phyloP scores from a whole-genome alignment of 2,888 invertebrate genomes.

The Leptinotarsa haldemani region DNA sequence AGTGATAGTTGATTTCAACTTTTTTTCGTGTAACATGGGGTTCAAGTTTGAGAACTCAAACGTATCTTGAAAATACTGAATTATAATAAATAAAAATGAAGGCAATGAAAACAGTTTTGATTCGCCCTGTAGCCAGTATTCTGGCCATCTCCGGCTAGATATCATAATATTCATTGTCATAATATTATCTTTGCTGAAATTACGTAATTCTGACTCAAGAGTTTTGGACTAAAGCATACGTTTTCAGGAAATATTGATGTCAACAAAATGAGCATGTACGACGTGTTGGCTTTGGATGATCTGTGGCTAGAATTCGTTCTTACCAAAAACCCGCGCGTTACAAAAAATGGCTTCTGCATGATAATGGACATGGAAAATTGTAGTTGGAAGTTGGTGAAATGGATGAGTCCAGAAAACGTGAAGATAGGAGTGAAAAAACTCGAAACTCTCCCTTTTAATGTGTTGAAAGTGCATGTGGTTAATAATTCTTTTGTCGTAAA shows the following conservation, averaged over 20 bases:
- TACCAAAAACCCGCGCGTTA: conserved; percentile 55
- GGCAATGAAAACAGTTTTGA: no score
- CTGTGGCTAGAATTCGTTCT: conserved; percentile 62
- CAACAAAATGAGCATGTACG: conserved; percentile 50
- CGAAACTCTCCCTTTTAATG: conserved; percentile 56
- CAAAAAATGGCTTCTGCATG: conserved; percentile 60
- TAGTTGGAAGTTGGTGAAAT: conserved; percentile 57
- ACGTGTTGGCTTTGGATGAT: conserved; percentile 61
- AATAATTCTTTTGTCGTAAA: conserved; percentile 58
- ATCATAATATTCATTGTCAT: no score
- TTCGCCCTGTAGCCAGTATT: no score
- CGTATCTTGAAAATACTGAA: no score
- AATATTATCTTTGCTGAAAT: no score
- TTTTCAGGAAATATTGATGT: conserved; percentile 54
- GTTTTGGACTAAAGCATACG: background rate
- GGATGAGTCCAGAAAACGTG: conserved; percentile 59
- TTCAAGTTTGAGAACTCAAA: no score
- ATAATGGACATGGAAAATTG: conserved; percentile 61
- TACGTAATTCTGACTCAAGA: no score
- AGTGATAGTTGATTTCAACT: no score
- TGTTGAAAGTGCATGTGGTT: conserved; percentile 59
- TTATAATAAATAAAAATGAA: no score
- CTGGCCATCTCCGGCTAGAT: no score
- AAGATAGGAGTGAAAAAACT: conserved; percentile 51
- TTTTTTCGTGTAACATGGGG: no score